These are phyloP conservation scores for Rhinopomastus cyanomelas DNA, from an alignment of 2,113 vertebrate genomes.

Conservation along the genomic window DNA sequence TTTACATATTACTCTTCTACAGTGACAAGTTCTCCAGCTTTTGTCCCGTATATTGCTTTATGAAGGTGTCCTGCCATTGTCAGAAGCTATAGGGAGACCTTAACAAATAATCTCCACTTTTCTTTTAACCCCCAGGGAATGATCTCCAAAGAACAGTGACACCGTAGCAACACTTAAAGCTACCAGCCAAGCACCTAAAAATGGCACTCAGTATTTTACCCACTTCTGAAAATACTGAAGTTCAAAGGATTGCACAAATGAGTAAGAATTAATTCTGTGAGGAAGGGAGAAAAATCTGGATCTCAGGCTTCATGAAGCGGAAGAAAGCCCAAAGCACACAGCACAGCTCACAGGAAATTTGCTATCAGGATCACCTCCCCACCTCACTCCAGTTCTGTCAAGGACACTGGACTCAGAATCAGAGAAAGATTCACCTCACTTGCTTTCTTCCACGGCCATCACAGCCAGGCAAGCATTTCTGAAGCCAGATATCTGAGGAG, in stretches of 20 bases:
- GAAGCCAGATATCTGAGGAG: background rate
- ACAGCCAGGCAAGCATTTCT: constrained; percentile 33
- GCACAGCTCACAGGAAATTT: background rate
- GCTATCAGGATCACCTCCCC: background rate
- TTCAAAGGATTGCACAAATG: background rate
- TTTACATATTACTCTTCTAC: background rate
- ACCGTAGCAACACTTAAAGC: background rate
- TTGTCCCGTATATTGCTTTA: background rate
- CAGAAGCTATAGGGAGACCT: background rate
- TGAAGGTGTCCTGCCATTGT: background rate
- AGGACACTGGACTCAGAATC: background rate
- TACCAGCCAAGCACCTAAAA: background rate
- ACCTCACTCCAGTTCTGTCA: background rate
- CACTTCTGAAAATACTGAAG: background rate
- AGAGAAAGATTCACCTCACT: background rate
- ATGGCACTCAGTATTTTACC: background rate
- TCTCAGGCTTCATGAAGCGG: background rate
- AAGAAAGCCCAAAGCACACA: background rate
- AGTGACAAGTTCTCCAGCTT: background rate
- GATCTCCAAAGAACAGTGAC: background rate
- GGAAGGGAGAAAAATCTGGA: background rate
- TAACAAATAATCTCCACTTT: background rate
- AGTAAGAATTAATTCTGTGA: background rate
- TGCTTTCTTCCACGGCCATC: background rate
- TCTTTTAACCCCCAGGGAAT: background rate